Evolutionary conservation across 2,888 invertebrate species (phyloP).

Genomic region (Protonemura montana): DNA sequence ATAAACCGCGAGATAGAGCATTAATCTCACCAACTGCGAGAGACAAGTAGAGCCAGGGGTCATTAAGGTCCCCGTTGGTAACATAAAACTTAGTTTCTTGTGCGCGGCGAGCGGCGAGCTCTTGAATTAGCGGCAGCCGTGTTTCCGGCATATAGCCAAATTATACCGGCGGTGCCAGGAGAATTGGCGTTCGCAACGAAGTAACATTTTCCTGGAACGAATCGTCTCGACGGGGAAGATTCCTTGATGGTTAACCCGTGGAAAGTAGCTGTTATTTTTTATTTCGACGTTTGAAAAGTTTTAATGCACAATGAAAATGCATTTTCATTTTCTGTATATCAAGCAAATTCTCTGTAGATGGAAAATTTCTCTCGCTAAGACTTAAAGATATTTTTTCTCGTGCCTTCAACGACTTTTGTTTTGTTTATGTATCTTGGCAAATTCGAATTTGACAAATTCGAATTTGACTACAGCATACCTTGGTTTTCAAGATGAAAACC

Average conservation of each 20-base stretch:
- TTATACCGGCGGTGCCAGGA: background rate
- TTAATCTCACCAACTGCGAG: conserved; percentile 14
- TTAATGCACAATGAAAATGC: background rate
- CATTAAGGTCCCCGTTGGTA: conserved; percentile 24
- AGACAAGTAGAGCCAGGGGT: conserved; percentile 2
- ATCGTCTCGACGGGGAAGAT: background rate
- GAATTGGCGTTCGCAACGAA: background rate
- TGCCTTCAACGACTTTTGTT: background rate
- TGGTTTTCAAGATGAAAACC: background rate
- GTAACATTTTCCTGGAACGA: background rate
- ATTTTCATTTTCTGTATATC: background rate
- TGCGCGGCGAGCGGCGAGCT: background rate
- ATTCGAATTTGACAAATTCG: background rate
- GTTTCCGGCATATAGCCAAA: background rate
- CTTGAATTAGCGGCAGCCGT: background rate
- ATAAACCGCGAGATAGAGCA: background rate
- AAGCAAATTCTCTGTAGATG: background rate
- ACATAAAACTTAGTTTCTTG: conserved; percentile 34
- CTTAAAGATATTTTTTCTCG: background rate
- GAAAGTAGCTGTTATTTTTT: background rate
- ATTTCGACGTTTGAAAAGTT: background rate
- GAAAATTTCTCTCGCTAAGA: background rate
- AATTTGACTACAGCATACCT: background rate
- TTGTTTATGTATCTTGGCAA: background rate
- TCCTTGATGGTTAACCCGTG: background rate